A percentile compares a stretch with the other conserved stretches of the same genome.
phyloP scores from a whole-genome alignment of 2,113 vertebrate genomes.

The Nansenia antarctica region DNA sequence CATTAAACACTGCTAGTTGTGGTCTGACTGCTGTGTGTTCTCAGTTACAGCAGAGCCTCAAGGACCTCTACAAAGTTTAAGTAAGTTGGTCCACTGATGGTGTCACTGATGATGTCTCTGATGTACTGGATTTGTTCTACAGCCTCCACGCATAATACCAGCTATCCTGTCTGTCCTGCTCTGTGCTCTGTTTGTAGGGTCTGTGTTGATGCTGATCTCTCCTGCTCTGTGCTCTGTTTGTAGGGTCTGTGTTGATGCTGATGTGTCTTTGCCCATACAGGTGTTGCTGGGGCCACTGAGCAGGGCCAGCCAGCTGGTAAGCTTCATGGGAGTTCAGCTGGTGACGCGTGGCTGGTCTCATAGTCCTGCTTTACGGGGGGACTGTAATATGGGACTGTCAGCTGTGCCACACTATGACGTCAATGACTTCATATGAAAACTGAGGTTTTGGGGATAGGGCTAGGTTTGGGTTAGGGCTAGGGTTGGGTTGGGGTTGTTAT shows the following conservation, averaged over 20 bases:
- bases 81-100: slow-evolving; percentile 23
- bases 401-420: too few species aligned
- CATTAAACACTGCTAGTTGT: too few species aligned
- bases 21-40: slow-evolving; percentile 37
- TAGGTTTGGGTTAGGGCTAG: too few species aligned
- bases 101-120: too few species aligned
- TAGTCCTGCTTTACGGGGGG: background rate
- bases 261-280: slow-evolving; percentile 44
- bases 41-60: slow-evolving; percentile 64
- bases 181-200: background rate
- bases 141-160: too few species aligned
- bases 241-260: background rate
- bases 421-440: too few species aligned
- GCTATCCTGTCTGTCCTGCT: too few species aligned
- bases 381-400: too few species aligned
- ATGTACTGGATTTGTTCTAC: too few species aligned
- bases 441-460: too few species aligned
- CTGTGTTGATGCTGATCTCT: background rate
- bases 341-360: background rate
- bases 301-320: slow-evolving; percentile 74
- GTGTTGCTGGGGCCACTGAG: slow-evolving; percentile 53
- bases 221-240: background rate
- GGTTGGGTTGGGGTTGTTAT: background rate
- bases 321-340: slow-evolving; percentile 56
- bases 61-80: slow-evolving; percentile 52